phyloP scores from a whole-genome alignment of 2,797 vertebrate species.

The Macropodus opercularis region DNA sequence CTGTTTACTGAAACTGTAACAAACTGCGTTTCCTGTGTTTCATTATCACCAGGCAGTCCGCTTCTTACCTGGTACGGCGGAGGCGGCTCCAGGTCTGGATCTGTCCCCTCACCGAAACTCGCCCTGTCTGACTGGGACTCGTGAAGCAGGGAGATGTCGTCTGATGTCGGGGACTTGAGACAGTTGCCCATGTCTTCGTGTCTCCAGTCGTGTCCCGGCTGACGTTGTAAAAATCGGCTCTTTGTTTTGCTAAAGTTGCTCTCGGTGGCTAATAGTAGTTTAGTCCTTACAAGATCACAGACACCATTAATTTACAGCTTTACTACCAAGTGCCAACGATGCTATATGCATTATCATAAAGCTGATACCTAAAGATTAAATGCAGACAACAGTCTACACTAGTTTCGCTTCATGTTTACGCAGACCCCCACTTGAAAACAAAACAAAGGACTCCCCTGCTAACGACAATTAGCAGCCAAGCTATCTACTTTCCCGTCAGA shows the following conservation, averaged over 20 bases:
- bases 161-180: conserved; percentile 93
- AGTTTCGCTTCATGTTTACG: conserved; percentile 48
- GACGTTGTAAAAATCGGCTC: conserved; percentile 17
- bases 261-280: conserved; percentile 45
- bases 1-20: background rate
- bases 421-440: conserved; percentile 46
- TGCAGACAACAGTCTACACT: background rate
- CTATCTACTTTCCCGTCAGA: conserved; percentile 65
- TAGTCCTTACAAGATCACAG: conserved; percentile 8
- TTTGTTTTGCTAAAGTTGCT: conserved; percentile 53
- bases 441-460: conserved; percentile 75
- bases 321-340: conserved; percentile 1
- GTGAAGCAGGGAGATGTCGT: conserved; percentile 95
- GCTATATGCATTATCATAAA: conserved; percentile 23
- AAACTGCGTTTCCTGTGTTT: background rate
- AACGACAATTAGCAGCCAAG: conserved; percentile 57
- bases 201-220: conserved; percentile 25
- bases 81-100: conserved; percentile 92
- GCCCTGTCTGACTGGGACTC: conserved; percentile 94
- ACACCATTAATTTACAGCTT: conserved; percentile 14
- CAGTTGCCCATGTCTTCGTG: conserved; percentile 91
- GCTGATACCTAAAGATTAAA: background rate
- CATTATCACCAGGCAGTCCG: background rate
- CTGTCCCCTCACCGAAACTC: conserved; percentile 90
- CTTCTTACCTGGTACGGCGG: conserved; percentile 91